Base-by-base conservation (phyloP, 2,888 invertebrate genomes). In the Ischnura elegans region DNA sequence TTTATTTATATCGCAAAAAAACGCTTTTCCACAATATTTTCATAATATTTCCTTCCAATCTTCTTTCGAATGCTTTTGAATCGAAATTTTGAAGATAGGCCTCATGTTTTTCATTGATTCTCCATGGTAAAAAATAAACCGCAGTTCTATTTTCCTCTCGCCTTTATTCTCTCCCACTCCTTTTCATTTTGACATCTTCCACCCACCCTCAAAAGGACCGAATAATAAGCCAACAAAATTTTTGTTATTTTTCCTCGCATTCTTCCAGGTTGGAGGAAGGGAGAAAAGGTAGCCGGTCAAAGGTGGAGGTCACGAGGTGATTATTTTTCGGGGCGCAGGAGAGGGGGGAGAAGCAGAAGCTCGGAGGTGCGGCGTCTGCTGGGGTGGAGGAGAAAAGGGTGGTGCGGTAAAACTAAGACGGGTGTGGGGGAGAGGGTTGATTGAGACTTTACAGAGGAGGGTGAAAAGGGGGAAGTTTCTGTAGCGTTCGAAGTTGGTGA, bases 401-500 rank as follows among this genome's bases (percentile, higher is more conserved):
- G 85, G 3, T 42, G 42, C 0, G 42, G 16, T 10, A 8, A 8
- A 19, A 51, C 51, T 51, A 1, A 61, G n/a, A n/a, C n/a, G 51
- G 51, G 16, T 51, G 51, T 3, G 8, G 51, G 13, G 36, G 45
- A 45, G 86, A 43, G 43, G 45, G 86, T 5, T n/a, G n/a, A n/a
- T n/a, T n/a, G n/a, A n/a, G n/a, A n/a, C n/a, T n/a, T n/a, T n/a
- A n/a, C n/a, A n/a, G n/a, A n/a, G n/a, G 3, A 43, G 16, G n/a
- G 86, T 45, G 43, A 86, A 86, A n/a, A 45, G 86, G 42, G 43
- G 86, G 45, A 86, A 46, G 43, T 86, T 86, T 86, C 86, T 86
- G 86, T 45, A 86, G 86, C 86, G 86, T 45, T 86, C 86, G 45
- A 86, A 86, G 45, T 86, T 86, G 10, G 86, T 86, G 46, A 86